Evolutionary conservation across 1,140 invertebrate genomes (phyloP).

Genomic region (Halyomorpha halys): DNA sequence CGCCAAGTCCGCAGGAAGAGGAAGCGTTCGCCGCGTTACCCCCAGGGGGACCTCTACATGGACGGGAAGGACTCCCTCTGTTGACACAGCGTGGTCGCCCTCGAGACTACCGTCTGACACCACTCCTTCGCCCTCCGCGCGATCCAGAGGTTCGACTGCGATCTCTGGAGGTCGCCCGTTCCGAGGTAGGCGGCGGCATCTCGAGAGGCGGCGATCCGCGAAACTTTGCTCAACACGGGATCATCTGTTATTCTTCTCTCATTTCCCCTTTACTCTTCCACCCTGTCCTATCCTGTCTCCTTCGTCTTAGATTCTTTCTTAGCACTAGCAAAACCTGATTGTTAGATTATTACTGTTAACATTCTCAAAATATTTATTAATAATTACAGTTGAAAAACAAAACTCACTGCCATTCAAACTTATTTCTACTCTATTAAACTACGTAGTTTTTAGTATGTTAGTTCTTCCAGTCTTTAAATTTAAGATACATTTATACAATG

Average conservation of each 20-base stretch:
- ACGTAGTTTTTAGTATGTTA: too few species aligned
- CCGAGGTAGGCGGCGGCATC: neutral
- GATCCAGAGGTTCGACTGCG: conserved; percentile 21
- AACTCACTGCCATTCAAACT: neutral
- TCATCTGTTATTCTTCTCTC: neutral
- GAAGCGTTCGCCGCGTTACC: conserved; percentile 33
- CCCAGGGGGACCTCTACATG: conserved; percentile 44
- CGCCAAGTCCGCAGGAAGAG: conserved; percentile 46
- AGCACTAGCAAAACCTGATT: neutral
- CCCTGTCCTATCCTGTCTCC: neutral
- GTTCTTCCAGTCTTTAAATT: too few species aligned
- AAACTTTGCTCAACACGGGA: conserved; percentile 11
- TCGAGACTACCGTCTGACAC: conserved; percentile 52
- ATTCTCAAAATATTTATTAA: too few species aligned
- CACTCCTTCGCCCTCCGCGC: conserved; percentile 23
- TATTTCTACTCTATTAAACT: too few species aligned
- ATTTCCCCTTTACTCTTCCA: neutral
- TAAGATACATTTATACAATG: too few species aligned
- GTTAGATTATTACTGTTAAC: neutral
- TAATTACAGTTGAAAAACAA: too few species aligned
- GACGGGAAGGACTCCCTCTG: conserved; percentile 59
- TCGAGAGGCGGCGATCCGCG: neutral
- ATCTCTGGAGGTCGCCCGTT: conserved; percentile 20
- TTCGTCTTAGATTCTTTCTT: neutral
- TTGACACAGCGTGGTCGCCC: conserved; percentile 53